Evolutionary conservation across 2,113 vertebrate genomes (phyloP), one percentile per base, ranked within the genome.

Genomic region (Pseudopipra pipra): DNA sequence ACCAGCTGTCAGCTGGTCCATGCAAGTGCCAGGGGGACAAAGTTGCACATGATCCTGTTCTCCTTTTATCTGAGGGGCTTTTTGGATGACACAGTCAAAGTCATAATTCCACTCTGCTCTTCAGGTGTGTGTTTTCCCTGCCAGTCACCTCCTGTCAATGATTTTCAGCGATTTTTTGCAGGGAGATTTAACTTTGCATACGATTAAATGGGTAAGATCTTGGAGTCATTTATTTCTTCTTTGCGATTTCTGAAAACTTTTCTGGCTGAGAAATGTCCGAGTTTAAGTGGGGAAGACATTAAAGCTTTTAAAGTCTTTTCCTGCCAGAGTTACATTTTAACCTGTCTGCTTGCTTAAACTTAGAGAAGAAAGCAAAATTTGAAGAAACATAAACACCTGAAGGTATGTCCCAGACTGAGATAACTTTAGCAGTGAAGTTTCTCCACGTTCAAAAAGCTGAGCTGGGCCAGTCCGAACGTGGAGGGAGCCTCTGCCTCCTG

Each of bases 171-270:
- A 68, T 46, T 79, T 93, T 93, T 59, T 82, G 9, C 37, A 72
- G 68, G 51, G 51, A 77, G 33, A 51, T 87, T 77, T 65, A 46
- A 75, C 39, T 88, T 71, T 55, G 39, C 14, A 8, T 59, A 15
- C 31, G 31, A 74, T 43, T 62, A 67, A 70, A 56, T n/a, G 28
- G 23, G 23, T 59, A 37, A 47, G 56, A 79, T 79, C 65, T 51
- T 55, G 68, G 56, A 93, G 49, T 85, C 28, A 35, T 28, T 82
- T 54, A 14, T 66, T 80, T 89, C 78, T 86, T 86, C 73, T 87
- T 59, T 49, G 28, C 39, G 63, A 21, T 62, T 71, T 47, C 43
- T 62, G 17, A 61, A 70, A 51, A 19, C 10, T 9, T 20, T 74
- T n/a, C 62, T 65, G 44, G 20, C 54, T 73, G 39, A 74, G 43